Conservation (phyloP, 2,888 invertebrate genomes). For the Alentia gelatinosa region DNA sequence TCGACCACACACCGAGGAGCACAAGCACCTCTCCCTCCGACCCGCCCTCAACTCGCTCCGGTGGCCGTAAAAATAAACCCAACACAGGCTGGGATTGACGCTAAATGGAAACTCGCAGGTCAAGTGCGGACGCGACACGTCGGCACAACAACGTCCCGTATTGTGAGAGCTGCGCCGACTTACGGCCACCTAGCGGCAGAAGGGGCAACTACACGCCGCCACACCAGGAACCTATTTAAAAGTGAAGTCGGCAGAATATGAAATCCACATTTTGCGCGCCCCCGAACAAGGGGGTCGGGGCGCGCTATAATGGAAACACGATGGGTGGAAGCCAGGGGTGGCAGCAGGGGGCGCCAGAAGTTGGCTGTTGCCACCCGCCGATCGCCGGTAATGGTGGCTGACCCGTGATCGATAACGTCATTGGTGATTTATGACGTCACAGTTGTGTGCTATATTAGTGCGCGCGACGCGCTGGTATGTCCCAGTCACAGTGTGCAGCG, state of each 20-base stretch:
- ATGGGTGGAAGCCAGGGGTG: not conserved
- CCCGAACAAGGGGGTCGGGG: too few relatives aligned
- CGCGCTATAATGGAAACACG: not conserved
- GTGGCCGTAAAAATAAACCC: not conserved
- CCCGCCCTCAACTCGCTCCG: not conserved
- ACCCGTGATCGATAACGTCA: not conserved
- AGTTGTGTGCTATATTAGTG: too few relatives aligned
- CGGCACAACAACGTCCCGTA: not conserved
- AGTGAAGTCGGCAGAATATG: not conserved
- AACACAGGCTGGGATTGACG: not conserved
- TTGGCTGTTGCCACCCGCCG: not conserved
- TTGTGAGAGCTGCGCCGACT: not conserved
- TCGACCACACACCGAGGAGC: not conserved
- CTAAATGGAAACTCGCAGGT: not conserved
- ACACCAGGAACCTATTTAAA: not conserved
- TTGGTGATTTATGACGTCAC: not conserved
- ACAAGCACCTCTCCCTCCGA: not conserved
- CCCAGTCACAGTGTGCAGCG: too few relatives aligned
- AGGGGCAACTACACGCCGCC: not conserved
- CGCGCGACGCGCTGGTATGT: too few relatives aligned
- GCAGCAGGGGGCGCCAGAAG: too few relatives aligned
- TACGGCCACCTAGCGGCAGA: not conserved
- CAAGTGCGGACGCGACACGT: not conserved
- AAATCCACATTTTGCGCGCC: not conserved
- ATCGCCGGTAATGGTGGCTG: not conserved